Evolutionary conservation across 2,888 invertebrate genomes (phyloP).

Genomic region (Junonia oenone): DNA sequence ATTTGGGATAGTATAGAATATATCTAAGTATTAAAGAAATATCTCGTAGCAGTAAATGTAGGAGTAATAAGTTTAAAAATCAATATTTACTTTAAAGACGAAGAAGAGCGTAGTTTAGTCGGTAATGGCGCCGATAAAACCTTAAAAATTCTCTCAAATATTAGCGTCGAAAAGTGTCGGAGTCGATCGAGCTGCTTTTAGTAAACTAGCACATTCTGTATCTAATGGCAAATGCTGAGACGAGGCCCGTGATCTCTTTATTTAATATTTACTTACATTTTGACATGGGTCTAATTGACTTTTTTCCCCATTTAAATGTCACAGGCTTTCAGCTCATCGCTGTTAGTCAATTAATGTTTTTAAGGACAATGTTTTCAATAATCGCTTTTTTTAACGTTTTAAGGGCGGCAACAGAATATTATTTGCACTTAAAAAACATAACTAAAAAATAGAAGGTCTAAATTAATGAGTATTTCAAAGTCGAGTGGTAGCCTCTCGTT

Average conservation of each 20-base stretch:
- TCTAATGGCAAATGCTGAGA: constrained; percentile 16
- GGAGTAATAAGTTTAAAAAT: constrained; percentile 4
- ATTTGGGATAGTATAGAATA: not conserved
- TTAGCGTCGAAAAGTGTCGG: constrained; percentile 44
- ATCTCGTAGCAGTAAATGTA: not conserved
- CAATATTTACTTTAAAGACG: constrained; percentile 1
- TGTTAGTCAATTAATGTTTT: constrained; percentile 22
- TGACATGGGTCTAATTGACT: constrained; percentile 27
- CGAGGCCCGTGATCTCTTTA: constrained; percentile 15
- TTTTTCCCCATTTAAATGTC: constrained; percentile 27
- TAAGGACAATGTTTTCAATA: constrained; percentile 15
- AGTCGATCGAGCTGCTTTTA: constrained; percentile 39
- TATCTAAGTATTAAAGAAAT: not conserved
- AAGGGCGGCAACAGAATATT: not conserved
- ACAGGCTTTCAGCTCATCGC: constrained; percentile 21
- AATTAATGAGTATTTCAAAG: not conserved
- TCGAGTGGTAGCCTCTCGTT: not conserved
- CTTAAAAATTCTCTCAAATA: constrained; percentile 40
- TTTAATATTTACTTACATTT: constrained; percentile 24
- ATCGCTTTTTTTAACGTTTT: constrained; percentile 10
- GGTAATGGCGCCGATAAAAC: constrained; percentile 36
- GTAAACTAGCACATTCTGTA: constrained; percentile 23
- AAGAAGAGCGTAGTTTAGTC: constrained; percentile 10
- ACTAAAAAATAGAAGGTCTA: not conserved
- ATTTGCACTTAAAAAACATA: not conserved